Conservation (phyloP, 2,888 invertebrate species). For the Masnerella sp. region DNA sequence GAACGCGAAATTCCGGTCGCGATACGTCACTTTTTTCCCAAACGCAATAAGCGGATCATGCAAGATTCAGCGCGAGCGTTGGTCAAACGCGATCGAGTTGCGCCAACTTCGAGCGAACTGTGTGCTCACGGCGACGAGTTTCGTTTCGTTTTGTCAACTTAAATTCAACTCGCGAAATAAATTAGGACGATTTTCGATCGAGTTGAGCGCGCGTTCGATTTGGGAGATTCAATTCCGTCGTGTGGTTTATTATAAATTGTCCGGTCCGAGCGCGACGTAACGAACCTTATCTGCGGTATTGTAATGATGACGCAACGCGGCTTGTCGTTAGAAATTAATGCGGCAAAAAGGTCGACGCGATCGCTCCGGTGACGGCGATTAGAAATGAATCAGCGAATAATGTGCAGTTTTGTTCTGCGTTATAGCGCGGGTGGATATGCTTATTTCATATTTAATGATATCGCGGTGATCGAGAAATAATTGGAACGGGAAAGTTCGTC, state of each 20-base stretch:
- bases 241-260: not conserved
- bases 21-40: not conserved
- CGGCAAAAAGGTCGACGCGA: conserved; percentile 36
- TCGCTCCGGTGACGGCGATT: conserved; percentile 23
- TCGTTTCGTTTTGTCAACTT: conserved; percentile 31
- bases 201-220: conserved; percentile 7
- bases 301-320: too few relatives aligned
- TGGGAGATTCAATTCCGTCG: conserved; percentile 5
- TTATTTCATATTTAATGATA: conserved; percentile 50
- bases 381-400: conserved; percentile 48
- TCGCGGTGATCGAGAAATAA: conserved; percentile 35
- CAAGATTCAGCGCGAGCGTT: conserved; percentile 28
- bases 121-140: conserved; percentile 15
- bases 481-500: conserved; percentile 49
- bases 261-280: too few relatives aligned
- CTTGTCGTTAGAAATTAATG: conserved; percentile 30
- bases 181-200: conserved; percentile 6
- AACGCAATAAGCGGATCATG: conserved; percentile 24
- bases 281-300: too few relatives aligned
- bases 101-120: conserved; percentile 4
- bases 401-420: conserved; percentile 24
- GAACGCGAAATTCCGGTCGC: not conserved
- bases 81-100: conserved; percentile 33
- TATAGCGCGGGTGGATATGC: conserved; percentile 44
- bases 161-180: conserved; percentile 23